A percentile compares a stretch with the other conserved stretches of the same genome.
Conservation (phyloP, 2,888 invertebrate genomes). For the Nudaria mundana region DNA sequence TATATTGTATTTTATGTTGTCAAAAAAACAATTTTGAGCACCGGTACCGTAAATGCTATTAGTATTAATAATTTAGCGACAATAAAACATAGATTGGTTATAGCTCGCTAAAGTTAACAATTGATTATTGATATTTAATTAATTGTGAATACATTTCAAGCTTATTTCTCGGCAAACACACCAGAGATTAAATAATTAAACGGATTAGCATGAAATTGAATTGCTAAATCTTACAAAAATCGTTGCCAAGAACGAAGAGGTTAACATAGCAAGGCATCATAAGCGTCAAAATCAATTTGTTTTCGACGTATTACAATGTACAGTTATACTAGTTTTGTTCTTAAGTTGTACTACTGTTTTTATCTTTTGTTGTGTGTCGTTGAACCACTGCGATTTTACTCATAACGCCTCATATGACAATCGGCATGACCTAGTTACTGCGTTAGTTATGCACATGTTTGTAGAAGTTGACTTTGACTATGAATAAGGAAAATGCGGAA, state of each 20-base stretch:
- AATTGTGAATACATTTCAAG: no score
- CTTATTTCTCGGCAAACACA: no score
- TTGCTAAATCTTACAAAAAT: no score
- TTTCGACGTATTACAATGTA: slow-evolving; percentile 15
- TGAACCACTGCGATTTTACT: slow-evolving; percentile 26
- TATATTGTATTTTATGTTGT: no score
- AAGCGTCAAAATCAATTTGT: slow-evolving; percentile 24
- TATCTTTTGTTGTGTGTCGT: slow-evolving; percentile 32
- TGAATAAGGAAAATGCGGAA: slow-evolving; percentile 21
- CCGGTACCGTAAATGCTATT: no score
- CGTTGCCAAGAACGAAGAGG: slow-evolving; percentile 12
- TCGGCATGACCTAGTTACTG: slow-evolving; percentile 36
- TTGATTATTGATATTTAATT: no score
- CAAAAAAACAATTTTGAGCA: no score
- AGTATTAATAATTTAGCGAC: no score
- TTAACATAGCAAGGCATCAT: slow-evolving; percentile 8
- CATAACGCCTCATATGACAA: slow-evolving; percentile 33
- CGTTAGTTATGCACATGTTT: slow-evolving; percentile 16
- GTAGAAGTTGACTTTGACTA: slow-evolving; percentile 23
- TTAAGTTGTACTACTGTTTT: slow-evolving; percentile 23
- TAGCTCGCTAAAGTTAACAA: no score
- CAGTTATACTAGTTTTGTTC: slow-evolving; percentile 24
- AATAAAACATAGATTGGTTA: no score
- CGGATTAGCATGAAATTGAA: not conserved
- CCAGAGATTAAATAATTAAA: not conserved